Evolutionary conservation across 2,113 vertebrate species (phyloP), one percentile per base, ranked within the genome.

Genomic region (Copsychus sechellarum): DNA sequence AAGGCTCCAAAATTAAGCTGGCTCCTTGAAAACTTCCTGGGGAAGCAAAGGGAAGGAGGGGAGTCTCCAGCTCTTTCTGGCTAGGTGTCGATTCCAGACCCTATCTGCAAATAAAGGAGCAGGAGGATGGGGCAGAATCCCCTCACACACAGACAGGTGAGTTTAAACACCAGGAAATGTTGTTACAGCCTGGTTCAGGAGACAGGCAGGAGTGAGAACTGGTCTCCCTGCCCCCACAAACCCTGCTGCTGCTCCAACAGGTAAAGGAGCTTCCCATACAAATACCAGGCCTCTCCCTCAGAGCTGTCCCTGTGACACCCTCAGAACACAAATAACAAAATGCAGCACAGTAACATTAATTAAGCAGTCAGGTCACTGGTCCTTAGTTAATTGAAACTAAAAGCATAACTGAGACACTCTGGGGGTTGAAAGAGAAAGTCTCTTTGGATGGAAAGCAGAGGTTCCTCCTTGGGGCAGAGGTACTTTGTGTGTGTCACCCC

Each of bases 201-300:
- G 26, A 31, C 3, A 6, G 34, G 42, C 36, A 34, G 26, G 21
- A 69, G 3, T 5, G 19, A 54, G 29, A n/a, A 13, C 15, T 12
- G 29, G 6, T 36, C 31, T 8, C 50, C 11, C 20, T 0, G 0
- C 3, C 3, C 21, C 21, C 23, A 4, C 12, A 12, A 43, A 45
- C 13, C 23, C 34, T 18, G 14, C 66, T 58, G 76, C 76, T n/a
- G 53, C 40, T 61, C 24, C 79, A 38, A 0, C 40, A 34, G 48
- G 29, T 40, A 21, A 8, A 29, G 47, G 61, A 78, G 33, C 43
- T 45, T 58, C 71, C 54, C 53, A 18, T 11, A 4, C 29, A 3
- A 53, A 50, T 1, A 4, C 5, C 20, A 0, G 7, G 23, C 51
- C 31, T 47, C 34, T 43, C 19, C 38, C 61, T 33, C 2, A 0